Percentiles rank a stretch among this genome's conserved stretches.
Evolutionary conservation across 64 coral and sea anemone genomes (phyloP).

Genomic region (Actinia tenebrosa): DNA sequence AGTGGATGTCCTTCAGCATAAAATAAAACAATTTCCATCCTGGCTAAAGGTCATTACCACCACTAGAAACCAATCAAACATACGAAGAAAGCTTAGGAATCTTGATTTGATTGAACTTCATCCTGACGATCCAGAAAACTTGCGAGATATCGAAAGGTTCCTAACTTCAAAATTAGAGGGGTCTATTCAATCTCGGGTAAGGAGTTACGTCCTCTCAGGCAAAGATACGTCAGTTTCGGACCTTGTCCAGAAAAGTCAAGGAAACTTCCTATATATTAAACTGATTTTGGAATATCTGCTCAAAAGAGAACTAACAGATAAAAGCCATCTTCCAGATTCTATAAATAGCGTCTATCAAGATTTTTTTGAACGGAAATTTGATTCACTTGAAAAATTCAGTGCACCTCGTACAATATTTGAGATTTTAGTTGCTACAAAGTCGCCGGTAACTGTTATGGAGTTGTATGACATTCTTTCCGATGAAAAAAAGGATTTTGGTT

Average conservation of each 20-base stretch:
- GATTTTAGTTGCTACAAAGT: constrained; percentile 45
- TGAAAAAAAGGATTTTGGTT: constrained; percentile 24
- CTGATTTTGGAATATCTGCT: constrained; percentile 58
- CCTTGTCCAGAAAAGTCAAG: constrained; percentile 62
- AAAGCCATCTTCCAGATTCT: constrained; percentile 32
- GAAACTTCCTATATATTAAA: constrained; percentile 71
- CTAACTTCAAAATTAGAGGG: not conserved
- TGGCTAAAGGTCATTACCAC: constrained; percentile 72
- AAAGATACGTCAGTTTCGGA: not conserved
- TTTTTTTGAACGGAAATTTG: constrained; percentile 57
- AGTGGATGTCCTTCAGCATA: constrained; percentile 48
- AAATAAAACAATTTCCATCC: constrained; percentile 37
- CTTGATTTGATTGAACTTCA: constrained; percentile 18
- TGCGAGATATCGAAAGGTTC: constrained; percentile 49
- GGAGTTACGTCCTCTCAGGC: not conserved
- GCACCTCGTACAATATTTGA: constrained; percentile 46
- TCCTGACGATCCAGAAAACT: constrained; percentile 45
- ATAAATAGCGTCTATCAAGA: constrained; percentile 53
- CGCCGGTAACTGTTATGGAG: constrained; percentile 33
- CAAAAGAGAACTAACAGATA: not conserved
- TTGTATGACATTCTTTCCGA: constrained; percentile 36
- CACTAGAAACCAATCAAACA: constrained; percentile 36
- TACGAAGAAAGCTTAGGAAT: constrained; percentile 13
- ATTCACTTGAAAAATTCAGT: constrained; percentile 23
- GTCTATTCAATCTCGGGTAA: not conserved